Conservation (phyloP, 1,140 invertebrate genomes). For the Dendroctonus ponderosae region DNA sequence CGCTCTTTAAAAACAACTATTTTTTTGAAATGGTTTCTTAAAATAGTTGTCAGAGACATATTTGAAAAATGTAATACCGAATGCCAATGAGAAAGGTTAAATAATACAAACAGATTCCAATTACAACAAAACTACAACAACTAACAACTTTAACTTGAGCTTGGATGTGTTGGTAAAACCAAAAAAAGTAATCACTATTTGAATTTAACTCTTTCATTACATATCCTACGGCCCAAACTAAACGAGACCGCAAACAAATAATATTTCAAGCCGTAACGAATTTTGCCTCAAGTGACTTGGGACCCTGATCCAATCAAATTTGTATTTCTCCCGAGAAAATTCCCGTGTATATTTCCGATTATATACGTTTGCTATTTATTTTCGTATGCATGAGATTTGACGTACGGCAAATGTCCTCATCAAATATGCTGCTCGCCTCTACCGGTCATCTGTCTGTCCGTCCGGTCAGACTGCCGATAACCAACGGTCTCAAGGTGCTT, state of each 20-base stretch:
- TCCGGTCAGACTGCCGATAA: conserved; percentile 6
- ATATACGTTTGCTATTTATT: conserved; percentile 40
- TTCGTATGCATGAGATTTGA: conserved; percentile 48
- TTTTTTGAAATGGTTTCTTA: too few species aligned
- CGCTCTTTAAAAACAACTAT: too few species aligned
- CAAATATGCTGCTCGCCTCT: conserved; percentile 45
- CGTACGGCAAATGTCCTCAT: conserved; percentile 45
- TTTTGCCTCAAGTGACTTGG: conserved; percentile 31
- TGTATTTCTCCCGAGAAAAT: conserved; percentile 48
- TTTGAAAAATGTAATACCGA: too few species aligned
- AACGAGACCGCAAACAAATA: conserved; percentile 25
- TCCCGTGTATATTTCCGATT: conserved; percentile 37
- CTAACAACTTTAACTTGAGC: too few species aligned
- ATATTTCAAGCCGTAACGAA: conserved; percentile 30
- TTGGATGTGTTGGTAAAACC: too few species aligned
- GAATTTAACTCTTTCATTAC: conserved; percentile 25
- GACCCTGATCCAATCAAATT: conserved; percentile 46
- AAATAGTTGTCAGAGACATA: too few species aligned
- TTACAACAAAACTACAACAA: too few species aligned
- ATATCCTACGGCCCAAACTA: background rate
- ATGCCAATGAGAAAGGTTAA: too few species aligned
- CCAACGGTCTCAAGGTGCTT: conserved; percentile 12
- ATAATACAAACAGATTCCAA: too few species aligned
- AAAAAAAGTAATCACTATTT: background rate
- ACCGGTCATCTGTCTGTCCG: conserved; percentile 43